Evolutionary conservation across 2,113 vertebrate genomes (phyloP).

Genomic region (Laticauda colubrina): DNA sequence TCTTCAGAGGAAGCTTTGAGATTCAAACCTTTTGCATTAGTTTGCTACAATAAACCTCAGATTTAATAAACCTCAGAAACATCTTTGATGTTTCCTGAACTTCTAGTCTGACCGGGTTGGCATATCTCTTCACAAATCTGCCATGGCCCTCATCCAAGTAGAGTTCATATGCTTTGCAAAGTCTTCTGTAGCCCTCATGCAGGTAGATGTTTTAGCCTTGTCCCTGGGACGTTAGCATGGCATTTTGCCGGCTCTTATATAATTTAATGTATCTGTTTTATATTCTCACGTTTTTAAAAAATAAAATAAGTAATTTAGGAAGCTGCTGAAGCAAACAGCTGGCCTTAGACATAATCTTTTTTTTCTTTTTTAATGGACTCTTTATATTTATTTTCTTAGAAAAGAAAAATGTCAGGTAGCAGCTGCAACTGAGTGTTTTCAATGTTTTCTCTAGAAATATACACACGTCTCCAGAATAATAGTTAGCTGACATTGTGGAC

Average conservation of each 20-base stretch:
- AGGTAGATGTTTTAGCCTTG: not conserved
- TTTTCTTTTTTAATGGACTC: not conserved
- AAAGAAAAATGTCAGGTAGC: not conserved
- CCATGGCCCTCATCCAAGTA: not conserved
- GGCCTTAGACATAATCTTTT: not conserved
- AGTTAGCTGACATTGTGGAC: not conserved
- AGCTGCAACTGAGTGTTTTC: not conserved
- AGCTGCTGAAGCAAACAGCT: not conserved
- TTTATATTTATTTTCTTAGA: not conserved
- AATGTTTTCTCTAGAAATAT: not conserved
- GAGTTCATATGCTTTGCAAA: not conserved
- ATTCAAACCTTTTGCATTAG: not conserved
- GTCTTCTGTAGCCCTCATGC: not conserved
- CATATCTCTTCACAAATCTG: not conserved
- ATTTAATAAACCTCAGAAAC: not conserved
- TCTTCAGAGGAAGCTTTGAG: not conserved
- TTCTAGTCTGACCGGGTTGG: not conserved
- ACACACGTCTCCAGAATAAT: not conserved
- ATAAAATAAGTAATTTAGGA: not conserved
- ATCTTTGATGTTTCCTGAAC: not conserved
- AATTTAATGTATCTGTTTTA: not conserved
- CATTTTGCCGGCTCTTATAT: not conserved
- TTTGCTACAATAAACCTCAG: not conserved
- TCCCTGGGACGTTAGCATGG: not conserved
- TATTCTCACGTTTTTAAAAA: not conserved